These are phyloP conservation scores for Synanceia verrucosa DNA, from an alignment of 2,797 vertebrate species.

Conservation along the genomic window DNA sequence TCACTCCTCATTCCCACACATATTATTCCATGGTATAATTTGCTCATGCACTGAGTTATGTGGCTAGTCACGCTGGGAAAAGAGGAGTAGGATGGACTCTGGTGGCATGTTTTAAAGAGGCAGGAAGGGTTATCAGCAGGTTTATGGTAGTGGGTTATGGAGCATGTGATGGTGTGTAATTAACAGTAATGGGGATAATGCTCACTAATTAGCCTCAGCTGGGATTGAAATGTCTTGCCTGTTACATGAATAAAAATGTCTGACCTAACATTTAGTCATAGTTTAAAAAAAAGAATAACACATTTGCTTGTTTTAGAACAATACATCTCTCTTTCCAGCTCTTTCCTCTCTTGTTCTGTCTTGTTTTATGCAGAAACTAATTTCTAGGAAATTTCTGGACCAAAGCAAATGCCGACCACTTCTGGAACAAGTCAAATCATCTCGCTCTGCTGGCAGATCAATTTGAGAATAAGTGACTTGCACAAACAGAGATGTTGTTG, in stretches of 20 bases:
- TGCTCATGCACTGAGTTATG: slow-evolving; percentile 31
- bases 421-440: slow-evolving; percentile 15
- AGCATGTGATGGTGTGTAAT: slow-evolving; percentile 6
- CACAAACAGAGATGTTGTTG: not conserved
- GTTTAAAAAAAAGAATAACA: not conserved
- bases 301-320: not conserved
- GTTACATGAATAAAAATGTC: not conserved
- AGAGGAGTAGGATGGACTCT: slow-evolving; percentile 14
- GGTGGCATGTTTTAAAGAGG: slow-evolving; percentile 12
- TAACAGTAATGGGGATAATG: not conserved
- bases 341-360: not conserved
- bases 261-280: not conserved
- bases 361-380: not conserved
- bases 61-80: slow-evolving; percentile 39
- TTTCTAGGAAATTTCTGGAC: slow-evolving; percentile 4
- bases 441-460: not conserved
- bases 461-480: not conserved
- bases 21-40: slow-evolving; percentile 50
- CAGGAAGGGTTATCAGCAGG: not conserved
- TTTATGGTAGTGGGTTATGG: not conserved
- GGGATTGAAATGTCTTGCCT: slow-evolving; percentile 8
- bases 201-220: slow-evolving; percentile 4
- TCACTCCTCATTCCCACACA: slow-evolving; percentile 65
- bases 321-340: not conserved
- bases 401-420: not conserved